phyloP scores from a whole-genome alignment of 2,888 invertebrate genomes.

The Philereme vetulata region DNA sequence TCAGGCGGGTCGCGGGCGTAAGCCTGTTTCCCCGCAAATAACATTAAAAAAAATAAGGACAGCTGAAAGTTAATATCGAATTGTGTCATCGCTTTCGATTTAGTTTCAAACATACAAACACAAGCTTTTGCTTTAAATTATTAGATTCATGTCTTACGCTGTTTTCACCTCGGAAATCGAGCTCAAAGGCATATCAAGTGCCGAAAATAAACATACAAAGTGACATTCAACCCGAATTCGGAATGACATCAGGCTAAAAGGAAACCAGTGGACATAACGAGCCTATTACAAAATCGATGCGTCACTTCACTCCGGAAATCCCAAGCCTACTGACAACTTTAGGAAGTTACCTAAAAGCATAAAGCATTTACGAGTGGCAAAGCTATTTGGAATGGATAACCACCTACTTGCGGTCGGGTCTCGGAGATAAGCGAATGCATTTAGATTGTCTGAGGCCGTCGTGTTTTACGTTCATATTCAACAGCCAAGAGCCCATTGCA shows the following conservation, averaged over 20 bases:
- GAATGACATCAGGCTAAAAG: slow-evolving; percentile 38
- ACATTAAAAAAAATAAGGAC: background rate
- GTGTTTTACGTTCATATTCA: slow-evolving; percentile 37
- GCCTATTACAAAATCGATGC: slow-evolving; percentile 39
- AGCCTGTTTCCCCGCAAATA: no score
- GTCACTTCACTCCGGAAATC: slow-evolving; percentile 38
- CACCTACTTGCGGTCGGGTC: slow-evolving; percentile 21
- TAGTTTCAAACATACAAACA: no score
- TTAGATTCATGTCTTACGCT: background rate
- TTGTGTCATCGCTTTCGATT: background rate
- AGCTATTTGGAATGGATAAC: slow-evolving; percentile 25
- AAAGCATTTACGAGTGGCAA: slow-evolving; percentile 17
- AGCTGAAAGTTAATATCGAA: background rate
- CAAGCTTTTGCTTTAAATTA: background rate
- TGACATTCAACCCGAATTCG: slow-evolving; percentile 39
- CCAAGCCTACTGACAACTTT: slow-evolving; percentile 15
- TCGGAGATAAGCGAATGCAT: slow-evolving; percentile 33
- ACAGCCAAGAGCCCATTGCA: slow-evolving; percentile 26
- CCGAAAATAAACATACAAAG: slow-evolving; percentile 33
- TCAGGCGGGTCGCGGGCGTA: no score
- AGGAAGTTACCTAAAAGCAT: slow-evolving; percentile 22
- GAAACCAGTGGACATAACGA: slow-evolving; percentile 35
- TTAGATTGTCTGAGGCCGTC: slow-evolving; percentile 36
- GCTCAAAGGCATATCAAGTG: slow-evolving; percentile 19
- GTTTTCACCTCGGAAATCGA: slow-evolving; percentile 9